Evolutionary conservation across 2,797 vertebrate genomes (phyloP).

Genomic region (Sebastiscus tertius): DNA sequence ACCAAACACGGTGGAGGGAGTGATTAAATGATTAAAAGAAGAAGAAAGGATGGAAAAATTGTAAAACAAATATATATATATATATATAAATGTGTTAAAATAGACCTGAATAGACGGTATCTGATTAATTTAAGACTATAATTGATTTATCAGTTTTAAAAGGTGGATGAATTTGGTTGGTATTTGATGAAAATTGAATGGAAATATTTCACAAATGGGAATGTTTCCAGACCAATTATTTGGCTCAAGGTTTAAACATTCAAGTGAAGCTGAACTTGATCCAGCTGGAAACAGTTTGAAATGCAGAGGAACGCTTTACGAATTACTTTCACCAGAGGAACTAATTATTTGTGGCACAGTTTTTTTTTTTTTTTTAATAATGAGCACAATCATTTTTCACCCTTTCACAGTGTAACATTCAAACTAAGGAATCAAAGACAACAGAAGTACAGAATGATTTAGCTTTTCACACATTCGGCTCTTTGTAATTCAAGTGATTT

Average conservation of each 20-base stretch:
- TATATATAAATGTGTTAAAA: neutral
- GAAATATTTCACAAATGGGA: neutral
- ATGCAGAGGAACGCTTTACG: conserved; percentile 10
- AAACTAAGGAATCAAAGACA: conserved; percentile 24
- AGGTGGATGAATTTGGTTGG: neutral
- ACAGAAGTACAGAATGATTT: neutral
- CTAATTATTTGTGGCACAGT: conserved; percentile 38
- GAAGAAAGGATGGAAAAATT: neutral
- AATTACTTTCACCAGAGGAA: conserved; percentile 16
- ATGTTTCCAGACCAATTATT: too few relatives aligned
- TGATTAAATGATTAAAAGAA: neutral
- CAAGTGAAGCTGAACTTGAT: too few relatives aligned
- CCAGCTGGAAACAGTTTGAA: neutral
- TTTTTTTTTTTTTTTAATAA: conserved; percentile 37
- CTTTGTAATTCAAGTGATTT: conserved; percentile 1
- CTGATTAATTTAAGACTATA: neutral
- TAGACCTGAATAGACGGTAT: neutral
- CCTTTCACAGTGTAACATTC: neutral
- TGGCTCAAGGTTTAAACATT: neutral
- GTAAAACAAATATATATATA: neutral
- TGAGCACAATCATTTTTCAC: conserved; percentile 22
- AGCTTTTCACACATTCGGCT: conserved; percentile 12
- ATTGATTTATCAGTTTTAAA: neutral
- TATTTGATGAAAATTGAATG: neutral
- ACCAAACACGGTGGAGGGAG: neutral